These are phyloP conservation scores for Heliconius sara DNA, from an alignment of 2,888 invertebrate genomes.

Conservation along the genomic window DNA sequence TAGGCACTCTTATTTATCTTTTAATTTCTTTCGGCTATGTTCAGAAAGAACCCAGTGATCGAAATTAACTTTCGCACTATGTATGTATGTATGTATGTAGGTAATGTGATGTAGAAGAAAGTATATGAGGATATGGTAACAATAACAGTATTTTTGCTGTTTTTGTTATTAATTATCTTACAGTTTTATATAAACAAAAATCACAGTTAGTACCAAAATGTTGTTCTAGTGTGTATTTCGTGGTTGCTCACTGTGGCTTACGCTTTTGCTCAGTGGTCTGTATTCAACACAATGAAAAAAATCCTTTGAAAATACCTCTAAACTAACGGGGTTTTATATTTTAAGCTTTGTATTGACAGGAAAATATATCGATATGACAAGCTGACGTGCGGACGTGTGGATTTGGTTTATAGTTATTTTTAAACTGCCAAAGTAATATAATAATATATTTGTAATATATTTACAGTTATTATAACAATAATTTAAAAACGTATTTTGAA, in stretches of 20 bases:
- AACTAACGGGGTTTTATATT: constrained; percentile 11
- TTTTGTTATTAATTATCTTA: neutral
- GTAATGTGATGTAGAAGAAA: neutral
- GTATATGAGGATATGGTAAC: neutral
- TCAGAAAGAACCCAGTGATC: too few relatives aligned
- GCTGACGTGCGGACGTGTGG: neutral
- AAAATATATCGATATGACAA: constrained; percentile 11
- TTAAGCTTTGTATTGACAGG: neutral
- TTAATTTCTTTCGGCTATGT: too few relatives aligned
- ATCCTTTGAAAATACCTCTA: constrained; percentile 22
- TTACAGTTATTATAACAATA: too few relatives aligned
- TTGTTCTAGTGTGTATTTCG: constrained; percentile 3
- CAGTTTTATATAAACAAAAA: neutral
- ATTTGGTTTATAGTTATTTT: constrained; percentile 4
- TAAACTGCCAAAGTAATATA: neutral
- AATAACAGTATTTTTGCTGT: too few relatives aligned
- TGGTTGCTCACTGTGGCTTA: neutral
- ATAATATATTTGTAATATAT: too few relatives aligned
- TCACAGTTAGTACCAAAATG: neutral
- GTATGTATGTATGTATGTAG: too few relatives aligned
- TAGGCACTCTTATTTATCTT: neutral
- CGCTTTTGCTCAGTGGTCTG: constrained; percentile 21
- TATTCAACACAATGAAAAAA: constrained; percentile 15
- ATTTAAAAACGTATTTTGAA: too few relatives aligned
- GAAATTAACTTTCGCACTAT: too few relatives aligned